These are phyloP conservation scores for Dasyprocta punctata DNA, from an alignment of 2,113 vertebrate species.

Conservation along the genomic window DNA sequence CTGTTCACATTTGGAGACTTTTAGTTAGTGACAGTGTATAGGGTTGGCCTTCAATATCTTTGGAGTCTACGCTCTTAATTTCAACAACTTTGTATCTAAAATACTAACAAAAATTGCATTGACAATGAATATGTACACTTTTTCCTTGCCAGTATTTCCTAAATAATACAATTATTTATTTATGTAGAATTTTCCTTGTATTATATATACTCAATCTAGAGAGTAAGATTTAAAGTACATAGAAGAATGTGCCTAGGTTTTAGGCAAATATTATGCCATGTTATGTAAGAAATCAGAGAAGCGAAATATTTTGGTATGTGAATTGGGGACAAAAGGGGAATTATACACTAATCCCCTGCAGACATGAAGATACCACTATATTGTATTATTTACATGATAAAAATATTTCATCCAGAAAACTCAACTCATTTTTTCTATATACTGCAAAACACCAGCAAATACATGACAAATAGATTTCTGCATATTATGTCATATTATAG, in stretches of 20 bases:
- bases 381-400: constrained; percentile 26
- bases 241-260: background rate
- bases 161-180: background rate
- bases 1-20: background rate
- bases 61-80: background rate
- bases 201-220: background rate
- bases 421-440: background rate
- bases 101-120: background rate
- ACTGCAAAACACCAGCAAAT: background rate
- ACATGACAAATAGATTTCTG: background rate
- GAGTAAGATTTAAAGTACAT: background rate
- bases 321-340: background rate
- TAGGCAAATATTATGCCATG: background rate
- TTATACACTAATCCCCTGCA: background rate
- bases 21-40: background rate
- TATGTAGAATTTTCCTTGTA: background rate
- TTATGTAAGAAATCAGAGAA: background rate
- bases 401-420: background rate
- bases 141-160: background rate
- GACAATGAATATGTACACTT: background rate
- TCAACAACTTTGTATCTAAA: background rate
- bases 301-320: background rate
- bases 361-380: background rate
- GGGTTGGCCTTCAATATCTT: background rate
- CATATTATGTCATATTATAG: background rate